Percentiles rank a stretch among this genome's conserved stretches.
Conservation (phyloP, 2,888 invertebrate genomes). For the Eubasilissa splendida region DNA sequence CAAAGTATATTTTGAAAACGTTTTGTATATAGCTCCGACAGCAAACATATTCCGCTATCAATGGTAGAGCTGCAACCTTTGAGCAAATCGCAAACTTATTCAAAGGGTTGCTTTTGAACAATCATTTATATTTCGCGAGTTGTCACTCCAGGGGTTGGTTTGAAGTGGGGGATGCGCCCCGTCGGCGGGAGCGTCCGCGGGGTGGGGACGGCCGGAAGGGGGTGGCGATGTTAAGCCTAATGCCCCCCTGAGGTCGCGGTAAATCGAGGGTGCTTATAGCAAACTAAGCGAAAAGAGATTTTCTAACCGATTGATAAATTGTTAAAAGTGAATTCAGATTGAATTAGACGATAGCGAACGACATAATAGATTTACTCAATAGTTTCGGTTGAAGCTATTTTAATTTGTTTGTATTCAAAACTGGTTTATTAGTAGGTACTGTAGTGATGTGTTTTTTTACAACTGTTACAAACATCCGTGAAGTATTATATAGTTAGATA, state of each 20-base stretch:
- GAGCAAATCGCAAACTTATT: slow-evolving; percentile 29
- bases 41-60: slow-evolving; percentile 24
- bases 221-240: slow-evolving; percentile 14
- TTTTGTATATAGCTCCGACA: slow-evolving; percentile 22
- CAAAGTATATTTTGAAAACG: slow-evolving; percentile 13
- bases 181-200: not conserved
- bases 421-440: too few species aligned
- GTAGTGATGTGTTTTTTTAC: too few species aligned
- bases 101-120: slow-evolving; percentile 29
- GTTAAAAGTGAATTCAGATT: slow-evolving; percentile 32
- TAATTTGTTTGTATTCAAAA: too few species aligned
- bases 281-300: slow-evolving; percentile 46
- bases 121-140: slow-evolving; percentile 32
- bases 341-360: slow-evolving; percentile 26
- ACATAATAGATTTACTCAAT: too few species aligned
- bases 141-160: slow-evolving; percentile 32
- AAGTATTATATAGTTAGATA: too few species aligned
- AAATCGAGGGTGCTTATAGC: slow-evolving; percentile 44
- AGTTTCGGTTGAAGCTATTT: too few species aligned
- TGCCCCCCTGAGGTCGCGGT: slow-evolving; percentile 37
- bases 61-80: slow-evolving; percentile 10
- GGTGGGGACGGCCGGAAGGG: not conserved
- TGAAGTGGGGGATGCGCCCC: slow-evolving; percentile 35
- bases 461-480: too few species aligned
- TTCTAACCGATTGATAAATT: slow-evolving; percentile 37